Evolutionary conservation across 2,888 invertebrate genomes (phyloP).

Genomic region (Balanococcus diminutus): DNA sequence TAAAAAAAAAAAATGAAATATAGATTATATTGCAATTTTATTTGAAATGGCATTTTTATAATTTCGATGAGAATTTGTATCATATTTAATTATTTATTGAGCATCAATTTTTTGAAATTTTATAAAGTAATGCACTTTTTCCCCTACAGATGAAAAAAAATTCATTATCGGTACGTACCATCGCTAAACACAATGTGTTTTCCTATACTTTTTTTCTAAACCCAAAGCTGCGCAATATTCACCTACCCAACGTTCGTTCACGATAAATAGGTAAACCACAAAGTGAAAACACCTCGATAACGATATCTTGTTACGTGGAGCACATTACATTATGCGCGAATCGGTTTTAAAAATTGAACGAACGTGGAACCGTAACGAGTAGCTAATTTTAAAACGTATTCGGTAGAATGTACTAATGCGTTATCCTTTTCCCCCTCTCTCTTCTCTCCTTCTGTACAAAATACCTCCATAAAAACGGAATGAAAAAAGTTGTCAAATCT

Average conservation of each 20-base stretch:
- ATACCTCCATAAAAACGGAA: not conserved
- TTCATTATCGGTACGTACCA: too few relatives aligned
- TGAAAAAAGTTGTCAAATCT: conserved; percentile 29
- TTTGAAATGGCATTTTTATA: too few relatives aligned
- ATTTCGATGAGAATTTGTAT: too few relatives aligned
- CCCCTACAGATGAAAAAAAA: too few relatives aligned
- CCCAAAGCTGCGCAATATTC: not conserved
- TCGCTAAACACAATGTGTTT: not conserved
- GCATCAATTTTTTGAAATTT: too few relatives aligned
- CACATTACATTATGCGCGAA: not conserved
- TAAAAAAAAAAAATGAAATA: too few relatives aligned
- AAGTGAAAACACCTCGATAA: conserved; percentile 1
- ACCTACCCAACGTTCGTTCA: not conserved
- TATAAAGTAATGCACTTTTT: too few relatives aligned
- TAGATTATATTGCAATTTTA: too few relatives aligned
- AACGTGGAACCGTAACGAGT: not conserved
- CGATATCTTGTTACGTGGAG: not conserved
- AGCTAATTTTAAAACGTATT: conserved; percentile 27
- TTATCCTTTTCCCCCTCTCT: not conserved
- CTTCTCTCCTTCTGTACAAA: not conserved
- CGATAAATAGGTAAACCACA: not conserved
- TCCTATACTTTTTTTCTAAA: not conserved
- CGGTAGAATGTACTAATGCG: conserved; percentile 13
- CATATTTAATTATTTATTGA: too few relatives aligned
- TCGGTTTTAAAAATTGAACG: conserved; percentile 9